Percentiles rank a stretch among this genome's conserved stretches.
Conservation (phyloP, 2,888 invertebrate genomes). For the Sphaerophoria taeniata region DNA sequence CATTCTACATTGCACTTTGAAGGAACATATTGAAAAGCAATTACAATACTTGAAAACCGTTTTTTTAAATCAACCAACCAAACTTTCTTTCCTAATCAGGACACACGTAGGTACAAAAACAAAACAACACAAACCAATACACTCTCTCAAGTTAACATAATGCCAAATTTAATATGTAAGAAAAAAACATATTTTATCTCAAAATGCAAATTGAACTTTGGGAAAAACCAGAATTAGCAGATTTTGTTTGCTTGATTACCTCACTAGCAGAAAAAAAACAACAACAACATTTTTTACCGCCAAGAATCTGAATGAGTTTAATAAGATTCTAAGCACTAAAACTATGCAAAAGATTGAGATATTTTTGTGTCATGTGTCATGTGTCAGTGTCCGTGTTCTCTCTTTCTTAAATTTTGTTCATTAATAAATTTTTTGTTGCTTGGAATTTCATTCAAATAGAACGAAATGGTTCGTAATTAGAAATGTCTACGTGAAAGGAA, state of each 20-base stretch:
- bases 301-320: constrained; percentile 3
- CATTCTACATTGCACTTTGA: no score
- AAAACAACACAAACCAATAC: not conserved
- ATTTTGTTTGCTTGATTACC: constrained; percentile 22
- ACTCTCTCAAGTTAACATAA: not conserved
- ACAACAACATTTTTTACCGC: constrained; percentile 2
- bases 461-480: constrained; percentile 19
- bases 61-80: no score
- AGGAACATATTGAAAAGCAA: no score
- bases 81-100: no score
- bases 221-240: constrained; percentile 18
- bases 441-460: constrained; percentile 59
- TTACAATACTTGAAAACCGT: no score
- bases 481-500: constrained; percentile 1
- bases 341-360: not conserved
- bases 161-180: not conserved
- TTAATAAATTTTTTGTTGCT: constrained; percentile 48
- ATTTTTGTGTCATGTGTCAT: not conserved
- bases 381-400: not conserved
- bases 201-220: constrained; percentile 16
- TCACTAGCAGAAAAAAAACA: not conserved
- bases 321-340: not conserved
- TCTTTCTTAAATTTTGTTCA: constrained; percentile 11
- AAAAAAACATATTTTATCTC: not conserved
- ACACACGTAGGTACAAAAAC: not conserved